Evolutionary conservation across 2,113 vertebrate genomes (phyloP).

Genomic region (Cnemophilus loriae): DNA sequence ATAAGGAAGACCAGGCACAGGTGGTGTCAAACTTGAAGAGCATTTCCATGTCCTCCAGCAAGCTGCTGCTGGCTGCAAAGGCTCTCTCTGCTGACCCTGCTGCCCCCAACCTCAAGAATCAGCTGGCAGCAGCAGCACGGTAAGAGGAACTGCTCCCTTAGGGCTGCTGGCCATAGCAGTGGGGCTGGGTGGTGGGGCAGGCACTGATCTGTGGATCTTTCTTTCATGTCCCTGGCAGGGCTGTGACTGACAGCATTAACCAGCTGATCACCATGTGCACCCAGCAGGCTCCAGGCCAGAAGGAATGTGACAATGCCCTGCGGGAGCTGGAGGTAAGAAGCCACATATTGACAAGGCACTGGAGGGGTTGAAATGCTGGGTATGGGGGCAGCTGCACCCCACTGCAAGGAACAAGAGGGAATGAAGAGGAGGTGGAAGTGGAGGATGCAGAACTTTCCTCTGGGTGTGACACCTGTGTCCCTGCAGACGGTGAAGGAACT

Average conservation of each 20-base stretch:
- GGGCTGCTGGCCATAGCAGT: neutral
- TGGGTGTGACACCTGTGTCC: neutral
- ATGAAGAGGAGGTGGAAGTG: neutral
- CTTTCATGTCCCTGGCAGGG: constrained; percentile 64
- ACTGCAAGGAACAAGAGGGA: neutral
- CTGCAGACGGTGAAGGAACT: constrained; percentile 88
- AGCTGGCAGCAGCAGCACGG: constrained; percentile 93
- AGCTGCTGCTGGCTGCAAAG: constrained; percentile 91
- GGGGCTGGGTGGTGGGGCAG: neutral
- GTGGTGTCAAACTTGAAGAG: constrained; percentile 96
- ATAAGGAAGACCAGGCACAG: constrained; percentile 88
- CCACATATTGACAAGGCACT: neutral
- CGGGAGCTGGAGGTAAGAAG: constrained; percentile 87
- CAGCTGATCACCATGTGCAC: constrained; percentile 99
- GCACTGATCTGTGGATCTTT: neutral
- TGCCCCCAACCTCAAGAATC: constrained; percentile 94
- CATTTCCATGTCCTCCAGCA: constrained; percentile 98
- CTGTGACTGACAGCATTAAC: constrained; percentile 96
- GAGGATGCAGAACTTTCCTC: neutral
- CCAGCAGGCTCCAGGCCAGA: constrained; percentile 94
- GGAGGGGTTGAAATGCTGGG: neutral
- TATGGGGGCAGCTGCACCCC: neutral
- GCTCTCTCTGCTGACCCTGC: constrained; percentile 91
- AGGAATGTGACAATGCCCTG: constrained; percentile 95
- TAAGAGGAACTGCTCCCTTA: constrained; percentile 13